phyloP scores from a whole-genome alignment of 1,140 invertebrate species.

The Asobara japonica region DNA sequence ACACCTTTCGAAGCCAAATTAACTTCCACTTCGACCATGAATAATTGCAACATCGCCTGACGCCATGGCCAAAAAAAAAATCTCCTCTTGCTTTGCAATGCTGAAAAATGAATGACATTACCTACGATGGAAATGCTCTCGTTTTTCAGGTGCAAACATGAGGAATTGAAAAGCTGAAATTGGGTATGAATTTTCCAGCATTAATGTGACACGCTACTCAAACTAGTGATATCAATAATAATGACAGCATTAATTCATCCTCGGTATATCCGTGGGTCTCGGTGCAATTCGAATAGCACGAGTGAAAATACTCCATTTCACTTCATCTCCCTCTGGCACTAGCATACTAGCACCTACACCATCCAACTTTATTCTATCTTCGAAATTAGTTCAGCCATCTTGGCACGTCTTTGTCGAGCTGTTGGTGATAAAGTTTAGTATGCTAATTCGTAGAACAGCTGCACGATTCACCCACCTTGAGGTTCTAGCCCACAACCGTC shows the following conservation, averaged over 20 bases:
- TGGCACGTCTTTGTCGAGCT: constrained; percentile 67
- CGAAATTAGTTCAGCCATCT: constrained; percentile 67
- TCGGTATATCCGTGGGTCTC: not conserved
- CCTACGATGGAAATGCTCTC: not conserved
- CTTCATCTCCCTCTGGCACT: constrained; percentile 19
- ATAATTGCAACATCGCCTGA: not conserved
- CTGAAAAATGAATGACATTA: not conserved
- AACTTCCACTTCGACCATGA: not conserved
- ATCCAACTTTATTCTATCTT: constrained; percentile 67
- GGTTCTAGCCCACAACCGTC: constrained; percentile 47
- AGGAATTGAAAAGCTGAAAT: not conserved
- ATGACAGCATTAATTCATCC: constrained; percentile 25
- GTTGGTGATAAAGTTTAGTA: constrained; percentile 68
- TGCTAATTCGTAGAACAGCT: constrained; percentile 67
- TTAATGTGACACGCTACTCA: not conserved
- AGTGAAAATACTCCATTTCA: not conserved
- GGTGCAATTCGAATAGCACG: not conserved
- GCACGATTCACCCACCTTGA: constrained; percentile 55
- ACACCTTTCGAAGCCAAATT: too few species aligned
- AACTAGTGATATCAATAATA: constrained; percentile 30
- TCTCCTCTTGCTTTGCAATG: not conserved
- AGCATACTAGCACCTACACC: constrained; percentile 35
- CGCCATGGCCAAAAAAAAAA: not conserved
- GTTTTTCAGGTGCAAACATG: not conserved
- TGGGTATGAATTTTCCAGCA: constrained; percentile 2